Conservation (phyloP, 2,113 vertebrate species). For the Conger conger region DNA sequence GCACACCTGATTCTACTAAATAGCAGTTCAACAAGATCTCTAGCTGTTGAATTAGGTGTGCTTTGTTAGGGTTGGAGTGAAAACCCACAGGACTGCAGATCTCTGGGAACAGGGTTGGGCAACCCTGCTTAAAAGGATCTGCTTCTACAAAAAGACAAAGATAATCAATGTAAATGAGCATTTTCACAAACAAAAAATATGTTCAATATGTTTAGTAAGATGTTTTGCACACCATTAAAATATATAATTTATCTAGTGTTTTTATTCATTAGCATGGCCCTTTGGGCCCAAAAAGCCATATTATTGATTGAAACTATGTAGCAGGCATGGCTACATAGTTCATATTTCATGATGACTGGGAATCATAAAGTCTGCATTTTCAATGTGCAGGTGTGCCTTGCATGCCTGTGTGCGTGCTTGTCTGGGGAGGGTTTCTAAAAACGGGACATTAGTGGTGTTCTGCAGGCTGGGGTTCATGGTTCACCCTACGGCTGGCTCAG, state of each 20-base stretch:
- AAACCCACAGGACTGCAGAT: too few relatives aligned
- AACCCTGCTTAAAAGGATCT: too few relatives aligned
- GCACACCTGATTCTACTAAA: too few relatives aligned
- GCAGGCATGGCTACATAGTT: not conserved
- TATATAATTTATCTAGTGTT: not conserved
- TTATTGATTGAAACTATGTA: not conserved
- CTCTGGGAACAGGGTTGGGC: too few relatives aligned
- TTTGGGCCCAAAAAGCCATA: not conserved
- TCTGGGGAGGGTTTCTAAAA: not conserved
- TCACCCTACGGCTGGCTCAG: not conserved
- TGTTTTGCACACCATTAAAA: not conserved
- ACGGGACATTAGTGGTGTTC: not conserved
- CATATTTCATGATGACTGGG: not conserved
- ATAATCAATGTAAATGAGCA: too few relatives aligned
- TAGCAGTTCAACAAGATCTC: too few relatives aligned
- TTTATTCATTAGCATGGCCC: not conserved
- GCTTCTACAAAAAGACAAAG: too few relatives aligned
- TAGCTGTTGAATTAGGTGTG: too few relatives aligned
- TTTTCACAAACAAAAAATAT: too few relatives aligned
- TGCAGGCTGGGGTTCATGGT: slow-evolving; percentile 8
- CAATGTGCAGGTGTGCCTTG: not conserved
- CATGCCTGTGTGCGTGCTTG: not conserved
- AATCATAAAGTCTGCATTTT: not conserved
- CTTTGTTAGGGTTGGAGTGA: too few relatives aligned
- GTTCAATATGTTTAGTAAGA: too few relatives aligned